These are phyloP conservation scores for Luperina testacea DNA, from an alignment of 2,888 invertebrate genomes.

Conservation along the genomic window DNA sequence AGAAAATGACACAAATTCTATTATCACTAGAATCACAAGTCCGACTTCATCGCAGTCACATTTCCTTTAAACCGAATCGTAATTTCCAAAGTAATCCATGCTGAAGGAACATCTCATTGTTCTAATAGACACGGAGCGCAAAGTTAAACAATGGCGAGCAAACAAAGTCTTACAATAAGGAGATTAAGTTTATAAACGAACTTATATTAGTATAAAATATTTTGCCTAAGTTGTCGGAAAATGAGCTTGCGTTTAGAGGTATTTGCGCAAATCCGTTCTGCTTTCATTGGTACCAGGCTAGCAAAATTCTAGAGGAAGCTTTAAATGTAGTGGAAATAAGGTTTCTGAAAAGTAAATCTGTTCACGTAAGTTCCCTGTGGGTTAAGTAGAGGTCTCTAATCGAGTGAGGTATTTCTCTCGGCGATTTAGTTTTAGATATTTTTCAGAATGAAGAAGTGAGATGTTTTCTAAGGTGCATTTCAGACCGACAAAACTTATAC, in stretches of 20 bases:
- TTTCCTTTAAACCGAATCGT: conserved; percentile 46
- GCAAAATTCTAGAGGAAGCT: conserved; percentile 61
- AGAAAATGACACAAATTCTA: conserved; percentile 7
- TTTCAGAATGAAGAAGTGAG: conserved; percentile 8
- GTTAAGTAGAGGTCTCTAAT: conserved; percentile 48
- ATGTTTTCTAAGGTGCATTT: conserved; percentile 7
- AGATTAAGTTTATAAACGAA: conserved; percentile 58
- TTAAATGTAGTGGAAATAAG: conserved; percentile 39
- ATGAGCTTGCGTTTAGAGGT: conserved; percentile 24
- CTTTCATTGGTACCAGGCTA: conserved; percentile 50
- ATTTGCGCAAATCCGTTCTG: conserved; percentile 17
- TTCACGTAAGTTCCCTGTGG: conserved; percentile 48
- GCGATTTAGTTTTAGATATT: conserved; percentile 44
- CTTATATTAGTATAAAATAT: conserved; percentile 50
- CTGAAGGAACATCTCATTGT: conserved; percentile 59
- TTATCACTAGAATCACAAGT: conserved; percentile 37
- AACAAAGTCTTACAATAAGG: conserved; percentile 58
- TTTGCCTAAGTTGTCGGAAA: conserved; percentile 23
- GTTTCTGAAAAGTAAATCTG: conserved; percentile 56
- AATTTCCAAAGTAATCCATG: conserved; percentile 62
- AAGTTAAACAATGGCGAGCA: conserved; percentile 62
- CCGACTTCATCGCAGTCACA: conserved; percentile 15
- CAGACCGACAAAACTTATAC: background rate
- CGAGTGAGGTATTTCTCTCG: conserved; percentile 41
- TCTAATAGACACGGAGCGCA: conserved; percentile 53